Evolutionary conservation across 2,888 invertebrate genomes (phyloP).

Genomic region (Peribatodes rhomboidaria): DNA sequence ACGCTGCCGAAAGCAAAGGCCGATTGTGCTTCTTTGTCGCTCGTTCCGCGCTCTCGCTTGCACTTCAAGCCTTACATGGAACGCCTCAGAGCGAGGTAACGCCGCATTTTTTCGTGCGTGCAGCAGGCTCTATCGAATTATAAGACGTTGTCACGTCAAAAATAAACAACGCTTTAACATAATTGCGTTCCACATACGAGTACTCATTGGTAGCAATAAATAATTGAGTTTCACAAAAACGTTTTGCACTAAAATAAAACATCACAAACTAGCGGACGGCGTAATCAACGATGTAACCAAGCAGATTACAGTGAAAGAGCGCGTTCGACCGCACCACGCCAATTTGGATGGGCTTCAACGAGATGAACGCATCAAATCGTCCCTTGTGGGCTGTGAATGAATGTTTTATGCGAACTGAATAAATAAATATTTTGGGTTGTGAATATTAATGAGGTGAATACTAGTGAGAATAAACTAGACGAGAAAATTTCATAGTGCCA

Average conservation of each 20-base stretch:
- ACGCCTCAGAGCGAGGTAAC: too few relatives aligned
- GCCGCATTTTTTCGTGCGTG: too few relatives aligned
- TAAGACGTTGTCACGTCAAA: too few relatives aligned
- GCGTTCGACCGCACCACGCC: constrained; percentile 55
- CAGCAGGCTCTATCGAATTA: too few relatives aligned
- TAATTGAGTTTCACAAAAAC: constrained; percentile 37
- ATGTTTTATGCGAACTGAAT: constrained; percentile 40
- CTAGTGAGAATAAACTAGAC: constrained; percentile 1
- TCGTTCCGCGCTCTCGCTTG: too few relatives aligned
- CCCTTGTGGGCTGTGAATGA: constrained; percentile 38
- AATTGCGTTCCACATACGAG: constrained; percentile 33
- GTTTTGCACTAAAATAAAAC: constrained; percentile 43
- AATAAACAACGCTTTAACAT: constrained; percentile 24
- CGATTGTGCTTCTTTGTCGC: too few relatives aligned
- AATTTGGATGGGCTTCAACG: constrained; percentile 48
- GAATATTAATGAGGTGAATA: constrained; percentile 12
- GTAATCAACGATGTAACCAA: constrained; percentile 55
- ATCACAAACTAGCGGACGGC: constrained; percentile 36
- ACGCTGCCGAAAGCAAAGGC: too few relatives aligned
- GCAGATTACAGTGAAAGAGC: constrained; percentile 55
- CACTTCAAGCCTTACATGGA: too few relatives aligned
- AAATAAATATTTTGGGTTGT: constrained; percentile 20
- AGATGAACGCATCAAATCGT: constrained; percentile 44
- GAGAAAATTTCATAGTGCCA: background rate
- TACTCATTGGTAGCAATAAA: constrained; percentile 13